Conservation (phyloP, 1,140 invertebrate genomes). For the Dolichoris vasculosae region DNA sequence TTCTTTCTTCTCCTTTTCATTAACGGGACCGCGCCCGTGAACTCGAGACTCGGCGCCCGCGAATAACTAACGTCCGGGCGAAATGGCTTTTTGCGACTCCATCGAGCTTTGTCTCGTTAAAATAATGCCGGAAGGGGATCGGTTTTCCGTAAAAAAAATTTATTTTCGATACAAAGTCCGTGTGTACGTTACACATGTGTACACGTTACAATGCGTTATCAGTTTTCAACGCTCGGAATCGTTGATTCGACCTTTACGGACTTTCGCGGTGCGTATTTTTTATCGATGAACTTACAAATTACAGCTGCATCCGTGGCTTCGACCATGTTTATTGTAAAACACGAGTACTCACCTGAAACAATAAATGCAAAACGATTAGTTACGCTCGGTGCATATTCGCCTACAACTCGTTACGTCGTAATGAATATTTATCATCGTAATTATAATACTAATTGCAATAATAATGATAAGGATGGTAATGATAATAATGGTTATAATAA, state of each 20-base stretch:
- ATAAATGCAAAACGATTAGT: neutral
- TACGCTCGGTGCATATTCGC: neutral
- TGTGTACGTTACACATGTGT: too few species aligned
- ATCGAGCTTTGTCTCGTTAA: neutral
- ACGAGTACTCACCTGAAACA: conserved; percentile 19
- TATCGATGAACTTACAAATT: neutral
- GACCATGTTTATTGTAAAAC: neutral
- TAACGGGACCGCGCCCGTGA: conserved; percentile 25
- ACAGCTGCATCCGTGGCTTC: neutral
- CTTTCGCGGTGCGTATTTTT: neutral
- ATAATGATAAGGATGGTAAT: neutral
- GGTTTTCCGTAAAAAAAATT: neutral
- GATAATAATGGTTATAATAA: neutral
- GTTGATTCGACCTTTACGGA: too few species aligned
- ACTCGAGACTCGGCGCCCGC: neutral
- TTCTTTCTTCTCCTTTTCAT: conserved; percentile 8
- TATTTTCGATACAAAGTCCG: too few species aligned
- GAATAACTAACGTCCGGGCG: neutral
- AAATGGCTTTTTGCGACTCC: neutral
- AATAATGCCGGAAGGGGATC: neutral
- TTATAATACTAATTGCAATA: neutral
- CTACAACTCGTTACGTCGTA: neutral
- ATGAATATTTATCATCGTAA: neutral
- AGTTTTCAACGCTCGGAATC: too few species aligned
- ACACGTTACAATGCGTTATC: too few species aligned